Base-by-base conservation (phyloP, 2,113 vertebrate species). In the Cettia cetti region DNA sequence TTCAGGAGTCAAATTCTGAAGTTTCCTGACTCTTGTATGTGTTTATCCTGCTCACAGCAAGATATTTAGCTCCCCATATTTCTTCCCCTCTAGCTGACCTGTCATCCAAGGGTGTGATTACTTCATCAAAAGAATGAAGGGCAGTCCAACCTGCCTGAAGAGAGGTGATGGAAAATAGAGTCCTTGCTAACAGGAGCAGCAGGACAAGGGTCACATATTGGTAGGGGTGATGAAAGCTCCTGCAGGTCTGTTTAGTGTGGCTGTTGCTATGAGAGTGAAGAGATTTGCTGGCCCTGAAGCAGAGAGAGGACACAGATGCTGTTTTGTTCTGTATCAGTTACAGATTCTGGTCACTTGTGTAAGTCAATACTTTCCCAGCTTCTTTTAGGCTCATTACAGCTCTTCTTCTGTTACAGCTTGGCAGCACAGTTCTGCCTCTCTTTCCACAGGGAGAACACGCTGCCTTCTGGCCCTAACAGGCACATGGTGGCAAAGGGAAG, bases 221-320 rank as follows among this genome's bases (percentile, higher is more conserved):
- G 61, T 45, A 66, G 61, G 84, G 63, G 91, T 89, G 96, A 84
- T 94, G 92, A 97, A 86, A 92, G 76, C 57, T 90, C 79, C 77
- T 86, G 23, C 31, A 12, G 72, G 17, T 92, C 72, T 85, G 57
- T 85, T 94, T 70, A 94, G 70, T 19, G 66, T 76, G 82, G 44
- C 72, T 19, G 3, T 49, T 75, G 69, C 84, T 31, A 54, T 33
- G 42, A 70, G 19, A 89, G 33, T 56, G 56, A 93, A 94, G 82
- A 94, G 95, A 94, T 87, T 89, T 92, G 44, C 72, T 88, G 69
- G 89, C 78, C 59, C 61, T 63, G 87, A 60, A 77, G 92, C 49
- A 40, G 35, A 27, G 30, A 94, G 81, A 94, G 78, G 65, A 92
- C 77, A 77, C 40, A 79, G 77, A 76, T 63, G 56, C 61, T 74